Conservation (phyloP, 2,888 invertebrate genomes). For the Tridacna crocea region DNA sequence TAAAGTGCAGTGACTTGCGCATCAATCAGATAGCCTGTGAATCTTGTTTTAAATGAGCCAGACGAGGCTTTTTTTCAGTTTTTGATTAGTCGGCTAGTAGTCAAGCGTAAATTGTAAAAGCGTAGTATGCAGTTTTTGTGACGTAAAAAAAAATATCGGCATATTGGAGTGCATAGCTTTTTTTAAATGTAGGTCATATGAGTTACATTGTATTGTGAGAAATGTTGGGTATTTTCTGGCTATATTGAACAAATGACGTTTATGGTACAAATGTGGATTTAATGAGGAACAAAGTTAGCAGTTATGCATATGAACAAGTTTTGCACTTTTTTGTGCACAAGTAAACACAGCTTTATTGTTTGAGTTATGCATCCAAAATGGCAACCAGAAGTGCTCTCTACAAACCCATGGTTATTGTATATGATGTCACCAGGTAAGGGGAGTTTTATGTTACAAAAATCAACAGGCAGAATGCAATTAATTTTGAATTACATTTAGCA, state of each 20-base stretch:
- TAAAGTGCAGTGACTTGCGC: constrained; percentile 22
- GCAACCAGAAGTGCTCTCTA: constrained; percentile 52
- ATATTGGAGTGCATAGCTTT: constrained; percentile 30
- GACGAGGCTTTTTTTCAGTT: background rate
- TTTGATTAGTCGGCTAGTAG: background rate
- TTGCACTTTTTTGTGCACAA: constrained; percentile 35
- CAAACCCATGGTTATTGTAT: constrained; percentile 55
- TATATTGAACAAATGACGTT: background rate
- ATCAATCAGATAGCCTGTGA: constrained; percentile 7
- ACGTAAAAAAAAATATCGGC: constrained; percentile 30
- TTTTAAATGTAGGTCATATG: constrained; percentile 18
- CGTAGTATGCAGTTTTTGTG: constrained; percentile 23
- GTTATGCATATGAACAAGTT: constrained; percentile 38
- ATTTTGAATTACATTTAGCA: constrained; percentile 14
- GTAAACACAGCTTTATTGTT: constrained; percentile 23
- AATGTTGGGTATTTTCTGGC: background rate
- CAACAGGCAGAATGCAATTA: background rate
- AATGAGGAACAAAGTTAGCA: constrained; percentile 1
- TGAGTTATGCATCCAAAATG: constrained; percentile 55
- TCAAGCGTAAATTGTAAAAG: constrained; percentile 15
- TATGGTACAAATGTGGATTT: background rate
- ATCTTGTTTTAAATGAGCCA: background rate
- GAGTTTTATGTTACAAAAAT: constrained; percentile 19
- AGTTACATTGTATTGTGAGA: constrained; percentile 3
- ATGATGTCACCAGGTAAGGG: constrained; percentile 58